Conservation (phyloP, 92 coral and sea anemone species). For the Zoanthus sansibaricus region DNA sequence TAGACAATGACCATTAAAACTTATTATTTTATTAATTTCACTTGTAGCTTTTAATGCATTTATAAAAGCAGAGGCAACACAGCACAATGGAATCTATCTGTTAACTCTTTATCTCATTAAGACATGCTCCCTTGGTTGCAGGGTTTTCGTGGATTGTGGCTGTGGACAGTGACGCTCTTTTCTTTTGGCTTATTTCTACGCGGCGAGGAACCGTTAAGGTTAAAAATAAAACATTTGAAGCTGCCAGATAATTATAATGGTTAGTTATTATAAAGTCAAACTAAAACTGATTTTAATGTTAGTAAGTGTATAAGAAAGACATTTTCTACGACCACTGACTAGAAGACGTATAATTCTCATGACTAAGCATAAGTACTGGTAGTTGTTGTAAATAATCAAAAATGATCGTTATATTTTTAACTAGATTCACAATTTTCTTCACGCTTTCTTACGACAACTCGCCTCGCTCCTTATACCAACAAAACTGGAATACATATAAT, state of each 20-base stretch:
- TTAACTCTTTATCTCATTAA: constrained; percentile 10
- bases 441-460: not conserved
- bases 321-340: not conserved
- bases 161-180: constrained; percentile 61
- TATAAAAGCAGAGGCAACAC: constrained; percentile 9
- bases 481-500: too few species aligned
- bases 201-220: constrained; percentile 65
- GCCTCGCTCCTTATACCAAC: too few species aligned
- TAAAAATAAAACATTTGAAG: constrained; percentile 55
- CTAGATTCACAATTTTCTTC: not conserved
- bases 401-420: constrained; percentile 1
- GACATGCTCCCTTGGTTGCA: constrained; percentile 17
- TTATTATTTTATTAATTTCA: not conserved
- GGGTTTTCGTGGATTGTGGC: constrained; percentile 68
- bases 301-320: constrained; percentile 1
- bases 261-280: constrained; percentile 15
- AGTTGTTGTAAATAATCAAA: constrained; percentile 17
- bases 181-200: constrained; percentile 63
- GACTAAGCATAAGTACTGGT: not conserved
- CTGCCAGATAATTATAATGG: constrained; percentile 57
- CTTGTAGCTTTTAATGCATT: not conserved
- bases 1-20: not conserved
- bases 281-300: constrained; percentile 2
- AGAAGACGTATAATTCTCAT: constrained; percentile 2
- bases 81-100: not conserved